Percentiles rank a stretch among this genome's conserved stretches.
Conservation (phyloP, 2,888 invertebrate genomes). For the Elmis aenea region DNA sequence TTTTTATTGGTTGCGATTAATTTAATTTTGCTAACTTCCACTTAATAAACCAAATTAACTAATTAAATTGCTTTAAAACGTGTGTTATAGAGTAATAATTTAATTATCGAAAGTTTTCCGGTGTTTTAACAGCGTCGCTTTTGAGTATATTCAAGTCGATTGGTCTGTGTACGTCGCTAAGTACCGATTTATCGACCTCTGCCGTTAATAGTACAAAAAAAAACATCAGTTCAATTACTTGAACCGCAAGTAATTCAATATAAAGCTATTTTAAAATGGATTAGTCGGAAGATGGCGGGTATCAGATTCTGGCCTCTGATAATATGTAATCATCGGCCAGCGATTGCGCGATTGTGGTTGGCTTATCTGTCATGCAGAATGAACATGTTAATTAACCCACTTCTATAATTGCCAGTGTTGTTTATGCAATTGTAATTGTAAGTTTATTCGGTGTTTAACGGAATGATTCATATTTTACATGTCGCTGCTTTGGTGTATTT, state of each 20-base stretch:
- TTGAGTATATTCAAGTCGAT: no score
- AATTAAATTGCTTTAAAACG: no score
- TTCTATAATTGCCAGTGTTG: slow-evolving; percentile 8
- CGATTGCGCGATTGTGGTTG: slow-evolving; percentile 14
- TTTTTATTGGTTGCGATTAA: no score
- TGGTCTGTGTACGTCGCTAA: no score
- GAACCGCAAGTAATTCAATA: slow-evolving; percentile 12
- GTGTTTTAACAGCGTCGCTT: no score
- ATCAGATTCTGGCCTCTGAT: slow-evolving; percentile 18
- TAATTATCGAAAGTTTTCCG: no score
- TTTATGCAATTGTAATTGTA: slow-evolving; percentile 9
- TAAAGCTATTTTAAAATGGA: slow-evolving; percentile 12
- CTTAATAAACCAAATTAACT: no score
- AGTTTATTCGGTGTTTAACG: slow-evolving; percentile 10
- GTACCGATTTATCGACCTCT: no score
- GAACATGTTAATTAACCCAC: slow-evolving; percentile 19
- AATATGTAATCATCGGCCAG: slow-evolving; percentile 15
- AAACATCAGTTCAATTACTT: slow-evolving; percentile 12
- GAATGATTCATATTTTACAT: no score
- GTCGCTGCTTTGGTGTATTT: no score
- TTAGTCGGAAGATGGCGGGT: slow-evolving; percentile 14
- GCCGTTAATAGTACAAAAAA: slow-evolving; percentile 11
- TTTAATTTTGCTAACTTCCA: no score
- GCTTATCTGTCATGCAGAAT: slow-evolving; percentile 13
- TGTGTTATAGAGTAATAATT: no score